These are phyloP conservation scores for Tangara arthus DNA, from an alignment of 2,797 vertebrate species.

Conservation along the genomic window DNA sequence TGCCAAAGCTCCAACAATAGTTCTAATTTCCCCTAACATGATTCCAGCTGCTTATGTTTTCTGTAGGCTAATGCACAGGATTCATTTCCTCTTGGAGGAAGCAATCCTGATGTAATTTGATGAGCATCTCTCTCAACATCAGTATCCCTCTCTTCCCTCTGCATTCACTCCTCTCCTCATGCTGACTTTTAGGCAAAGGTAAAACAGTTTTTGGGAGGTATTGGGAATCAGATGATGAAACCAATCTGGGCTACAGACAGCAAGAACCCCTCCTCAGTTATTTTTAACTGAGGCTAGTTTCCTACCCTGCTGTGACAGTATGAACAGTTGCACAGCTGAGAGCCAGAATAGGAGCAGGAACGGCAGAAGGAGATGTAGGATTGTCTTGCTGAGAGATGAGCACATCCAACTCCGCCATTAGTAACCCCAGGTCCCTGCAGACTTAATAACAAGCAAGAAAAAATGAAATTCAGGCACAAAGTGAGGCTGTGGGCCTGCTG, in stretches of 20 bases:
- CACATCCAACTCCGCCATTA: neutral
- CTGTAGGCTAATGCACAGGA: conserved; percentile 26
- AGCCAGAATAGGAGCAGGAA: neutral
- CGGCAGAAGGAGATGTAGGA: neutral
- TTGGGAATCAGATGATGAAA: neutral
- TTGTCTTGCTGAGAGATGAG: neutral
- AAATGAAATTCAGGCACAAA: neutral
- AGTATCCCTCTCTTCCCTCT: neutral
- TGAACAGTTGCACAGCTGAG: neutral
- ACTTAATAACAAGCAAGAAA: neutral
- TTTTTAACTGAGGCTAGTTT: neutral
- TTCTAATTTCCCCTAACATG: neutral
- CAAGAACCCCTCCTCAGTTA: neutral
- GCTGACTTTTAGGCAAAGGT: neutral
- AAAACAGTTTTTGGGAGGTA: neutral
- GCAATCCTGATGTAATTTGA: neutral
- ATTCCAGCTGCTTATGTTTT: conserved; percentile 39
- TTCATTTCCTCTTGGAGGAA: conserved; percentile 35
- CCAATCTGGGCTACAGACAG: neutral
- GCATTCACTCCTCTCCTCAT: neutral
- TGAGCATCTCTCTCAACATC: neutral
- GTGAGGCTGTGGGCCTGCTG: neutral
- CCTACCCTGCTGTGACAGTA: neutral
- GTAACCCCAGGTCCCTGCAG: neutral
- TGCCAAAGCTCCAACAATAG: neutral